A percentile compares a stretch with the other conserved stretches of the same genome.
Conservation (phyloP, 2,888 invertebrate genomes). For the Resseliella maxima region DNA sequence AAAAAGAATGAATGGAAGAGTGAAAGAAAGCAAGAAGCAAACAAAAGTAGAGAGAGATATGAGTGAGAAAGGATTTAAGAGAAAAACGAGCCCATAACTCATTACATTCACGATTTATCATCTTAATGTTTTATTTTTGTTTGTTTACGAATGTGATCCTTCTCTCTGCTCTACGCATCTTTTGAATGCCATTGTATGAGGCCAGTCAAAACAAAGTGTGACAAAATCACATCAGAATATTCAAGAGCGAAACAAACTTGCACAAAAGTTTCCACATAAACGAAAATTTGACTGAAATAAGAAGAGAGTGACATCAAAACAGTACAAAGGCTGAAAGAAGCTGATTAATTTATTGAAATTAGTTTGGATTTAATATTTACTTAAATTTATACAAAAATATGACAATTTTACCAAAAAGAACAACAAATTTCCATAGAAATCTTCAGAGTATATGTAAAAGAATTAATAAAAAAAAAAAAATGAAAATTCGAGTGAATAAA, state of each 20-base stretch:
- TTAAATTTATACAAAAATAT: background rate
- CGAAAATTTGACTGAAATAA: background rate
- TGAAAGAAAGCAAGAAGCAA: background rate
- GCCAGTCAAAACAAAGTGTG: background rate
- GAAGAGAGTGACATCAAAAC: background rate
- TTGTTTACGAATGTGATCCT: background rate
- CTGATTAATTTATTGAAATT: slow-evolving; percentile 9
- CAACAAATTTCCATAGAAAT: background rate
- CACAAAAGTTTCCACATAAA: background rate
- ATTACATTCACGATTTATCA: slow-evolving; percentile 38
- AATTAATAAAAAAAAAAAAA: no score
- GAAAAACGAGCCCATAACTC: slow-evolving; percentile 14
- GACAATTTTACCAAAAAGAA: background rate
- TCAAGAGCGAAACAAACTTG: background rate
- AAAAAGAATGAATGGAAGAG: background rate
- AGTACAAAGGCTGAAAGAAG: background rate
- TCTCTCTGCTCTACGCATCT: background rate
- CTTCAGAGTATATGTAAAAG: no score
- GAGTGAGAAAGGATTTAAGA: background rate
- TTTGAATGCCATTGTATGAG: background rate
- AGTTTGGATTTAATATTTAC: slow-evolving; percentile 36
- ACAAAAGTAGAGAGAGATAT: background rate
- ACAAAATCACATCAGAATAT: background rate
- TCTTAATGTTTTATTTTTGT: slow-evolving; percentile 9
- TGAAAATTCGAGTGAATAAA: no score